Conservation (phyloP, 2,797 vertebrate species). For the Lithobates pipiens region DNA sequence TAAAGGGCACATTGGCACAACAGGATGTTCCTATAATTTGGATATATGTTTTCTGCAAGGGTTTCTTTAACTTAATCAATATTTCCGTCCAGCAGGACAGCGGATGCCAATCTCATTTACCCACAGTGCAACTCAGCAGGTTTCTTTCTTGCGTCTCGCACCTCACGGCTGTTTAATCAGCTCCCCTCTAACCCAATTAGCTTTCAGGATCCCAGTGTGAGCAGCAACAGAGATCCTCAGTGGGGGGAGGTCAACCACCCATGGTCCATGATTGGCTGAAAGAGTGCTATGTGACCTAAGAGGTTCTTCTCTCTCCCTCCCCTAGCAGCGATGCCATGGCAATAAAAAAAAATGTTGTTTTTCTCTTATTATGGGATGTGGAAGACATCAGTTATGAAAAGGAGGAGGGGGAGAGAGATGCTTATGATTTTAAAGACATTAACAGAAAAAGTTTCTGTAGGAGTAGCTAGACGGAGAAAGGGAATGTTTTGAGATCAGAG, state of each 20-base stretch:
- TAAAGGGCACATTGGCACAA: conserved; percentile 16
- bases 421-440: conserved; percentile 15
- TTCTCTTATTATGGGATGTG: conserved; percentile 28
- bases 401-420: conserved; percentile 38
- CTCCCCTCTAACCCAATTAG: conserved; percentile 55
- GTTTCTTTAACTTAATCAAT: conserved; percentile 52
- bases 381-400: conserved; percentile 19
- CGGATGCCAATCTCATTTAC: conserved; percentile 51
- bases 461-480: not conserved
- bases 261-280: conserved; percentile 50
- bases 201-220: conserved; percentile 53
- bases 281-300: conserved; percentile 33
- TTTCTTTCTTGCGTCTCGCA: conserved; percentile 48
- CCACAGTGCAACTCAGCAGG: conserved; percentile 44
- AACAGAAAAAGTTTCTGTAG: not conserved
- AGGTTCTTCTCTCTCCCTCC: conserved; percentile 30
- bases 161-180: conserved; percentile 50
- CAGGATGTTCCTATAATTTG: conserved; percentile 25
- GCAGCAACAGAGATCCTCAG: conserved; percentile 51
- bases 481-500: not conserved
- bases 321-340: conserved; percentile 33
- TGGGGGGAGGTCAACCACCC: conserved; percentile 39
- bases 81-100: conserved; percentile 58
- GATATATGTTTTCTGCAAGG: conserved; percentile 34
- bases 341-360: conserved; percentile 26